Base-by-base conservation (phyloP, 1,140 invertebrate genomes). In the roundworm (Caenorhabditis elegans) region DNA sequence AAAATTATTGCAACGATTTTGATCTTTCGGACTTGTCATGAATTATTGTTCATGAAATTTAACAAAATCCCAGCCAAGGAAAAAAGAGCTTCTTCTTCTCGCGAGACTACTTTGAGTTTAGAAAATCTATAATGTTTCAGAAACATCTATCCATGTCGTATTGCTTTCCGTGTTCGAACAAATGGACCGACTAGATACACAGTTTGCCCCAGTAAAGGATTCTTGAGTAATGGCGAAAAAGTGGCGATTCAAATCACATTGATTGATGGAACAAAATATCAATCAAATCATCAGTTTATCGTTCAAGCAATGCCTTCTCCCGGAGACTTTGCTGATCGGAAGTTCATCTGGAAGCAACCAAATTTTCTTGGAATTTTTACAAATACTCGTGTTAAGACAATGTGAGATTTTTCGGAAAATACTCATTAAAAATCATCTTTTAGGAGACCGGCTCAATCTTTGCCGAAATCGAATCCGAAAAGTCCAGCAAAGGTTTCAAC, bases 221-320 rank as follows among this genome's bases (percentile, higher is more conserved):
- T 70, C 39, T 22, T 70, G 60, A 70, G 60, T 70, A 70, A 39
- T 39, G 60, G 60, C 5, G 60, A 70, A 22, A 70, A 70, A 22
- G 3, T 19, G 43, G 43, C 39, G 60, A 70, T 70, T 4, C 60
- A 22, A 36, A 70, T 70, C 13, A 19, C 60, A 43, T 39, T 70
- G 60, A 70, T 70, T n/a, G 60, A 70, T 10, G 60, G 60, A 11
- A 70, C n/a, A 10, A 70, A 70, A 17, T 70, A 70, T 43, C 60
- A 70, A 39, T 70, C 60, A n/a, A 70, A 70, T 22, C 60, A 70
- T 70, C 60, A 70, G n/a, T 70, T 70, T 13, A 70, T 70, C 22
- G 60, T 70, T 19, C 60, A 70, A 70, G 34, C 60, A 1, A 70
- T 39, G 34, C 31, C 60, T 19, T 31, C 60, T 36, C 60, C 60